Evolutionary conservation across 2,113 vertebrate genomes (phyloP).

Genomic region (Hiodon tergisus): DNA sequence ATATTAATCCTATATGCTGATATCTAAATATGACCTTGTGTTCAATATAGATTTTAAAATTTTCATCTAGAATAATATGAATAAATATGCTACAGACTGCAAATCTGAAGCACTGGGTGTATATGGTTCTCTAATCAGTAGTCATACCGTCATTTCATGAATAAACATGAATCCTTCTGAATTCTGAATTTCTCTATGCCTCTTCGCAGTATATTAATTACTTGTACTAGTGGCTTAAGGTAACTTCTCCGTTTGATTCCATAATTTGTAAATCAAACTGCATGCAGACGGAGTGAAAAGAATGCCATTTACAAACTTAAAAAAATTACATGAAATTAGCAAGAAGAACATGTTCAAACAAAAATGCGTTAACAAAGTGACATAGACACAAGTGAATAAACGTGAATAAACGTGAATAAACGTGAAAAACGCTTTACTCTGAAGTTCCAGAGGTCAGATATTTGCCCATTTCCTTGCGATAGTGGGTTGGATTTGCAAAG

Average conservation of each 20-base stretch:
- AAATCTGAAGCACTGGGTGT: too few species aligned
- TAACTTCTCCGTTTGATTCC: slow-evolving; percentile 21
- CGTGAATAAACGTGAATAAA: too few species aligned
- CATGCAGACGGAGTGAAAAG: slow-evolving; percentile 15
- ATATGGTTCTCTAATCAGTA: slow-evolving; percentile 18
- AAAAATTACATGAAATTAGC: slow-evolving; percentile 6
- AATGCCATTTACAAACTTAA: slow-evolving; percentile 14
- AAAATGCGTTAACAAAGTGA: background rate
- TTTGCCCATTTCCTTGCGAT: too few species aligned
- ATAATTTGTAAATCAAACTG: slow-evolving; percentile 25
- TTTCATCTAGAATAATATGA: too few species aligned
- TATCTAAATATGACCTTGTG: too few species aligned
- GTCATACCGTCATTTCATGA: slow-evolving; percentile 20
- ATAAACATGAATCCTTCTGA: slow-evolving; percentile 25
- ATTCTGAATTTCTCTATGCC: slow-evolving; percentile 12
- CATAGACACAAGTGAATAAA: background rate
- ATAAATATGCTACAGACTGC: too few species aligned
- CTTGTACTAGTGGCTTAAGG: slow-evolving; percentile 25
- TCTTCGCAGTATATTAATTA: slow-evolving; percentile 29
- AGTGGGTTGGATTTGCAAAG: too few species aligned
- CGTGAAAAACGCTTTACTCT: too few species aligned
- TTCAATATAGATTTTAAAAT: too few species aligned
- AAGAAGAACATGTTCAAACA: too few species aligned
- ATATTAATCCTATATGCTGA: too few species aligned
- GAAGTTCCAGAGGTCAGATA: too few species aligned